Evolutionary conservation across 2,888 invertebrate genomes (phyloP).

Genomic region (Autographa gamma): DNA sequence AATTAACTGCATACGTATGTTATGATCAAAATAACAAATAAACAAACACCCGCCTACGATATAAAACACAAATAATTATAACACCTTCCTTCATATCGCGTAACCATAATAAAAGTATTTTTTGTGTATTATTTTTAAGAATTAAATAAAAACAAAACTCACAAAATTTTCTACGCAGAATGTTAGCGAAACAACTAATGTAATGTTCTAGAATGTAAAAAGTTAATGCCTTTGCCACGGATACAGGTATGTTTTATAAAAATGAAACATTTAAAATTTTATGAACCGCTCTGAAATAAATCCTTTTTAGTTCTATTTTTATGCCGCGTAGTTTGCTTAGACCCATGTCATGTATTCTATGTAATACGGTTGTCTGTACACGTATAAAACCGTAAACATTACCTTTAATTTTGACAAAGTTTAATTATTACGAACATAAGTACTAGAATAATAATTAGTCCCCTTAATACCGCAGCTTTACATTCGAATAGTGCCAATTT

Average conservation of each 20-base stretch:
- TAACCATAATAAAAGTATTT: conserved; percentile 21
- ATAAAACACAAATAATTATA: not conserved
- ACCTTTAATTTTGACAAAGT: no score
- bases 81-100: conserved; percentile 1
- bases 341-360: not conserved
- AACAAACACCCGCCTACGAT: no score
- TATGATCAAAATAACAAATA: no score
- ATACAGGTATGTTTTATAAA: conserved; percentile 27
- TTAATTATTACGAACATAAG: no score
- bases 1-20: no score
- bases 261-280: conserved; percentile 30
- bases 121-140: conserved; percentile 54
- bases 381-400: not conserved
- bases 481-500: not conserved
- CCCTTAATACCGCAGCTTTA: not conserved
- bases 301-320: conserved; percentile 11
- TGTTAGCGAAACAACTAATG: conserved; percentile 65
- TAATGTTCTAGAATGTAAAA: conserved; percentile 61
- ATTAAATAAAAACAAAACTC: conserved; percentile 54
- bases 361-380: not conserved
- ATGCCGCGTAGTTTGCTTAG: not conserved
- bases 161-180: conserved; percentile 40
- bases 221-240: conserved; percentile 24
- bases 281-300: conserved; percentile 12
- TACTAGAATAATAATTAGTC: not conserved